Base-by-base conservation (phyloP, 2,797 vertebrate genomes). In the Gymnodraco acuticeps region DNA sequence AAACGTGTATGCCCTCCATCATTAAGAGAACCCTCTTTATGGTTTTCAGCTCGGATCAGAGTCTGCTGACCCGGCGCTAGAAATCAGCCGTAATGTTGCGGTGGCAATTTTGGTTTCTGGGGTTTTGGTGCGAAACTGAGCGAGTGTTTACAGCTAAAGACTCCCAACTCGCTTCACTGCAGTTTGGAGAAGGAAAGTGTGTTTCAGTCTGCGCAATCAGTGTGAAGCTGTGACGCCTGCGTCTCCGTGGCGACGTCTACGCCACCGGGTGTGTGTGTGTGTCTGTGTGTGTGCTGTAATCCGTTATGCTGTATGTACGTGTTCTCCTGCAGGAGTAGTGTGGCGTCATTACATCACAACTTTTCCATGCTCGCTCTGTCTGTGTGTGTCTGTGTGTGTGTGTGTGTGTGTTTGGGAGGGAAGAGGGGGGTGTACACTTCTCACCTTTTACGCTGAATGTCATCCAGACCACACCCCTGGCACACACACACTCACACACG, bases 371-470 rank as follows among this genome's bases (percentile, higher is more conserved):
- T 87, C 20, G 68, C 83, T 86, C 47, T 47, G 38, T 80, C 70
- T 88, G 70, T 85, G 76, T 84, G 78, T 89, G 75, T 87, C 53
- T 73, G 27, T 47, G 38, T 80, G 71, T 88, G 70, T 85, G 76
- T 84, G 78, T 88, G 75, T 87, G 61, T 73, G 27, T 79, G 27
- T 79, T 76, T 72, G 54, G 46, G 42, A 67, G 46, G 4, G 77
- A n/a, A 45, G 20, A 9, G 31, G 66, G 75, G 85, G 87, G 71
- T 64, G 86, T 86, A 85, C 82, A 90, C 87, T 93, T 94, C 91
- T 94, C 93, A 94, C 94, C 93, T 92, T 94, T 92, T 84, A 85
- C 87, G 78, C 87, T 90, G 93, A 95, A 95, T 95, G 93, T 93
- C 91, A 93, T 88, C 87, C 77, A 85, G 75, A 88, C 88, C 88